Base-by-base conservation (phyloP, 2,888 invertebrate genomes). In the Didymodactylos carnosus region DNA sequence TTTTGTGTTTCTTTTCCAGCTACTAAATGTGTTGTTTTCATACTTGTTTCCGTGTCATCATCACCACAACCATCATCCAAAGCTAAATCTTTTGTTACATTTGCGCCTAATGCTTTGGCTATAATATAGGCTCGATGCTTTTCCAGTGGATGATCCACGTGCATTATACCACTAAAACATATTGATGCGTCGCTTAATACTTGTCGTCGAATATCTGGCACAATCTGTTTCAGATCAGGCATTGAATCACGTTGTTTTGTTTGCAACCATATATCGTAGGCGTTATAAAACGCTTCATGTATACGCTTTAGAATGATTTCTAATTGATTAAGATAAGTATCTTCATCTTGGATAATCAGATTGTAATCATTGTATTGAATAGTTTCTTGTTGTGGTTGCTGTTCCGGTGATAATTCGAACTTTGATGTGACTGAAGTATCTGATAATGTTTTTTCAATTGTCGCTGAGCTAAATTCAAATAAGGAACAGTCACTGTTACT, bases 121-220 rank as follows among this genome's bases (percentile, higher is more conserved):
- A 74, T 74, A n/a, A 74, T 13, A 43, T 71, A 71, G n/a, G 53
- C 71, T 14, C 62, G n/a, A 39, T 71, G 70, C 7, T 62, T 74
- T 16, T 40, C 25, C n/a, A 62, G 27, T n/a, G 71, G 71, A 46
- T 74, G 62, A 14, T 71, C 70, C 29, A 40, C 29, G 11, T 53
- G 71, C 11, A 74, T 41, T 19, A 74, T 35, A 53, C 40, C 40
- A 39, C 53, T 62, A 39, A 74, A 74, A 39, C 71, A 71, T 16
- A 74, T 35, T 5, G 71, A 71, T 39, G 43, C 53, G 43, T 71
- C 53, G 11, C 41, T 71, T 19, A 74, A n/a, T 7, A 74, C 29
- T 71, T 69, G 53, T 23, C 25, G 46, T 51, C 71, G 71, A 39
- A 74, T 53, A 25, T 29, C 29, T 16, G 74, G 74, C 5, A 71